A percentile compares a stretch with the other conserved stretches of the same genome.
Conservation (phyloP, 1,140 invertebrate genomes). For the Eriocheir sinensis region DNA sequence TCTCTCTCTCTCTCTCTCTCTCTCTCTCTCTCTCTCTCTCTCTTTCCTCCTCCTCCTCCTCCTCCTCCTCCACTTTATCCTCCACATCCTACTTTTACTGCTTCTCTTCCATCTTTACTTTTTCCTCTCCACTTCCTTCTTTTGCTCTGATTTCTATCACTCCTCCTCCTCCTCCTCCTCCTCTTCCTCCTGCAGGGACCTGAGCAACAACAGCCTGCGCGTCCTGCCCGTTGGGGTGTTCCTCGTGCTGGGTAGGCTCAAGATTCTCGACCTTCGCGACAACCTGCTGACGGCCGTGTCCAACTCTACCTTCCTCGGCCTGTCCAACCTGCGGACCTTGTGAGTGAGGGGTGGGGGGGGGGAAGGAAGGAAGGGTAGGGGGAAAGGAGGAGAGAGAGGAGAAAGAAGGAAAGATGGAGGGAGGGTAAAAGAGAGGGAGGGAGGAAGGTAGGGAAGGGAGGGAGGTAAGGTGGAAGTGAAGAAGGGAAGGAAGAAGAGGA, state of each 20-base stretch:
- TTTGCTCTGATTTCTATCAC: not conserved
- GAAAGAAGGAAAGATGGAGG: no score
- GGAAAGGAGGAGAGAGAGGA: no score
- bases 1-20: no score
- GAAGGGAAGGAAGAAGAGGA: no score
- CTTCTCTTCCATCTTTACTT: no score
- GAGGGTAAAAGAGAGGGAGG: no score
- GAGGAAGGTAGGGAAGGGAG: no score
- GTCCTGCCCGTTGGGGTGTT: conserved; percentile 26
- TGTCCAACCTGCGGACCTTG: conserved; percentile 28
- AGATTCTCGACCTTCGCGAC: conserved; percentile 52
- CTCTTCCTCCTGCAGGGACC: conserved; percentile 11
- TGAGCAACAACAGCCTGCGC: conserved; percentile 63
- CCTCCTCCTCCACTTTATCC: not conserved
- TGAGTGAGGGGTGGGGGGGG: no score
- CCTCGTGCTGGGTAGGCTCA: conserved; percentile 42
- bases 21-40: not conserved
- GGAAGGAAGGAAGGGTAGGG: no score
- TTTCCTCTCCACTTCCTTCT: not conserved
- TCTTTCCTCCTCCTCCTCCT: not conserved
- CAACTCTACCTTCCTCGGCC: conserved; percentile 62
- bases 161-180: not conserved
- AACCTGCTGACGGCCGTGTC: conserved; percentile 33
- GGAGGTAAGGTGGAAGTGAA: no score
- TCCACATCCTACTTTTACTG: not conserved